These are phyloP conservation scores for Morinoia aosen DNA, from an alignment of 2,888 invertebrate species.

Conservation along the genomic window DNA sequence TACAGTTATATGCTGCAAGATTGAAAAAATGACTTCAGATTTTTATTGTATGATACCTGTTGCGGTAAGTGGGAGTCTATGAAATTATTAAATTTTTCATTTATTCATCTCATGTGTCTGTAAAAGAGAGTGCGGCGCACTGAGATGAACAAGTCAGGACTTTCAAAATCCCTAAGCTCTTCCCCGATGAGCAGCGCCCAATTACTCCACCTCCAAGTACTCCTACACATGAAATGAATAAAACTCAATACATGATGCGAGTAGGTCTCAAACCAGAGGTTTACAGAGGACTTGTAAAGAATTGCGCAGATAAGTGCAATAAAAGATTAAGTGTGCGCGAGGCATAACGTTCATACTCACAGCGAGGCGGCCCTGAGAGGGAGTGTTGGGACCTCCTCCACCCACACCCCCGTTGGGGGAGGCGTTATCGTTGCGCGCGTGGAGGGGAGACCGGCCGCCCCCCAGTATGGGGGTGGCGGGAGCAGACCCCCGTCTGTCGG, in stretches of 20 bases:
- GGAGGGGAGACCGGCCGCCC: slow-evolving; percentile 68
- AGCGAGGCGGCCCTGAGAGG: slow-evolving; percentile 39
- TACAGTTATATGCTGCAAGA: not conserved
- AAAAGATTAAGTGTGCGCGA: not conserved
- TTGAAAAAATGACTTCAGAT: not conserved
- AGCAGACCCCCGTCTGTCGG: slow-evolving; percentile 80
- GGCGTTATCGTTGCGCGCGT: slow-evolving; percentile 74
- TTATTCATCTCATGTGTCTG: not conserved
- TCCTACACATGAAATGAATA: not conserved
- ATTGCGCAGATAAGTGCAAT: not conserved
- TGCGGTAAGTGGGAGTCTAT: not conserved
- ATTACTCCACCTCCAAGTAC: not conserved
- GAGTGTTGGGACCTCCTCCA: not conserved
- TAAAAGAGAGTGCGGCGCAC: not conserved
- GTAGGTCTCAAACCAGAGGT: not conserved
- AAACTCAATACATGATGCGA: not conserved
- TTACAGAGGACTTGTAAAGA: not conserved
- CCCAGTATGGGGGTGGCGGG: slow-evolving; percentile 87
- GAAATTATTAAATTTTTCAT: not conserved
- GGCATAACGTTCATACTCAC: slow-evolving; percentile 23
- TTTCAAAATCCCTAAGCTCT: not conserved
- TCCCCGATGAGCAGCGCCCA: not conserved
- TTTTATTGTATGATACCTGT: not conserved
- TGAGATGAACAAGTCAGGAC: not conserved
- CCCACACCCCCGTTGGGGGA: slow-evolving; percentile 87